A percentile compares a stretch with the other conserved stretches of the same genome.
phyloP scores from a whole-genome alignment of 1,140 invertebrate genomes.

The Lamellibrachia luymesi region DNA sequence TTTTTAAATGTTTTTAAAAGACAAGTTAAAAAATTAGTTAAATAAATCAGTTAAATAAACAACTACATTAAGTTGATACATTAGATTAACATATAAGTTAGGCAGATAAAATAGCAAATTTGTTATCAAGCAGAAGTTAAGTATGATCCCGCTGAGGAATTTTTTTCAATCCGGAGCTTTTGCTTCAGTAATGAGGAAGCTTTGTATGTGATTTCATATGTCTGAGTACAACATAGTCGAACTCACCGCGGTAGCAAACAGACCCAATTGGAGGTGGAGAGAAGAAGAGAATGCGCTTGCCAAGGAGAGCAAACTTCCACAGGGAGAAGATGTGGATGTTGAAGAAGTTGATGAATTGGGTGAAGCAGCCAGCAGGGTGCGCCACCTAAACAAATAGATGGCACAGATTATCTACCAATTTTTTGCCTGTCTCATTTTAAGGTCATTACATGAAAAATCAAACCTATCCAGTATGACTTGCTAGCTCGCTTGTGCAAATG shows the following conservation, averaged over 20 bases:
- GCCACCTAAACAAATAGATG: constrained; percentile 48
- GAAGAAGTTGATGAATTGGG: constrained; percentile 59
- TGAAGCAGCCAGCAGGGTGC: constrained; percentile 57
- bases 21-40: too few relatives aligned
- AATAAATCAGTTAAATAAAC: too few relatives aligned
- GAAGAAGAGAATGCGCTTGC: constrained; percentile 58
- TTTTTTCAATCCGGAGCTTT: not conserved
- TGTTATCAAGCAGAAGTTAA: too few relatives aligned
- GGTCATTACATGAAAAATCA: too few relatives aligned
- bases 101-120: too few relatives aligned
- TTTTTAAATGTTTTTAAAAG: too few relatives aligned
- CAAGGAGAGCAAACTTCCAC: constrained; percentile 56
- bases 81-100: too few relatives aligned
- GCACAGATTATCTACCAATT: too few relatives aligned
- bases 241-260: constrained; percentile 57
- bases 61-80: too few relatives aligned
- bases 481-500: too few relatives aligned
- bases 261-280: constrained; percentile 59
- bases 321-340: constrained; percentile 55
- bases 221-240: not conserved
- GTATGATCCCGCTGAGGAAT: too few relatives aligned
- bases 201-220: not conserved
- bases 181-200: not conserved
- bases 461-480: too few relatives aligned
- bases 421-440: not conserved